phyloP scores from a whole-genome alignment of 2,888 invertebrate genomes.

The Leucophenga maculata region DNA sequence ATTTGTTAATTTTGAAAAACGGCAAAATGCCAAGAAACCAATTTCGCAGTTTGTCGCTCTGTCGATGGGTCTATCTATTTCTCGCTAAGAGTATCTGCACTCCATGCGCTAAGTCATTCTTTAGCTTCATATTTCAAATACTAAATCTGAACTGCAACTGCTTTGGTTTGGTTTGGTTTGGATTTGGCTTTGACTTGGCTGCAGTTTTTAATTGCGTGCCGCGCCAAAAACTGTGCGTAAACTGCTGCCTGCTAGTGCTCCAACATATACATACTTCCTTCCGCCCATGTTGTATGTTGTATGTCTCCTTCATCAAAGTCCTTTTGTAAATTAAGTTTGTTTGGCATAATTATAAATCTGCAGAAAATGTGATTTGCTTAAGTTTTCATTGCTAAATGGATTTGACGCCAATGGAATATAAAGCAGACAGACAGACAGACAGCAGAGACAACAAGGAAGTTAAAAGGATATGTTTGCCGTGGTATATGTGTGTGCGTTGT shows the following conservation, averaged over 20 bases:
- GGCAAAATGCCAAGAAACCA: slow-evolving; percentile 22
- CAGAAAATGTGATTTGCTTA: slow-evolving; percentile 12
- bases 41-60: slow-evolving; percentile 1
- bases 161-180: not conserved
- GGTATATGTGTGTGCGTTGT: no score
- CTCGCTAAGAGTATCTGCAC: no score
- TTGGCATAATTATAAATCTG: slow-evolving; percentile 17
- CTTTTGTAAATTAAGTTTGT: slow-evolving; percentile 14
- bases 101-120: not conserved
- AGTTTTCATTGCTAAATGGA: slow-evolving; percentile 19
- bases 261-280: not conserved
- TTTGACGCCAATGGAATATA: slow-evolving; percentile 4
- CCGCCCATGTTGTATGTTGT: not conserved
- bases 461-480: no score
- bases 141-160: not conserved
- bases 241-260: not conserved
- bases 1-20: not conserved
- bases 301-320: not conserved
- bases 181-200: not conserved
- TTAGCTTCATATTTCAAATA: slow-evolving; percentile 6
- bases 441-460: no score
- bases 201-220: slow-evolving; percentile 9
- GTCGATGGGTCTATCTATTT: no score
- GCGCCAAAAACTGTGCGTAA: not conserved
- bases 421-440: not conserved